These are phyloP conservation scores for Volucella inanis DNA, from an alignment of 2,888 invertebrate genomes.

Conservation along the genomic window DNA sequence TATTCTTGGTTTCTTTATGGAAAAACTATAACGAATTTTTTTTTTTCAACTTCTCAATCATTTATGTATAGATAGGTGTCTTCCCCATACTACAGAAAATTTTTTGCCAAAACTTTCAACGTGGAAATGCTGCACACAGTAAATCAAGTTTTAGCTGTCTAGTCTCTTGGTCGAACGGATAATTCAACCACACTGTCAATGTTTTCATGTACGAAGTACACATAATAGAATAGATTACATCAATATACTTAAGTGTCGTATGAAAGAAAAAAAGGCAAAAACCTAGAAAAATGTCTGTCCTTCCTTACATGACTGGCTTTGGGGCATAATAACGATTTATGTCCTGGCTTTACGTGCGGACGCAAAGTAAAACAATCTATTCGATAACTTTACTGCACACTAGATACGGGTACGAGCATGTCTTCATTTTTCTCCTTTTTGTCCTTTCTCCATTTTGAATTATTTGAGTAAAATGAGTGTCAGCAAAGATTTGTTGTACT, in stretches of 20 bases:
- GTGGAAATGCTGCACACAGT: not conserved
- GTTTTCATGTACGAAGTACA: not conserved
- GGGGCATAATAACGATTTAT: conserved; percentile 31
- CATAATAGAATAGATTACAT: conserved; percentile 24
- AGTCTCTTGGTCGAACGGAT: conserved; percentile 15
- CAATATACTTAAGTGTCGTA: conserved; percentile 22
- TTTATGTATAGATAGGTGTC: not conserved
- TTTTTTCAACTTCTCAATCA: not conserved
- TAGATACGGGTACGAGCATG: not conserved
- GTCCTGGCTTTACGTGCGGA: conserved; percentile 7
- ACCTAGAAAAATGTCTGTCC: not conserved
- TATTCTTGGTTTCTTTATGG: no score
- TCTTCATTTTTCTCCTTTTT: not conserved
- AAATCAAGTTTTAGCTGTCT: conserved; percentile 26
- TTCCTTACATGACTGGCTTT: conserved; percentile 2
- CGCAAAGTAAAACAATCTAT: conserved; percentile 11
- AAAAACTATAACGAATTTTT: no score
- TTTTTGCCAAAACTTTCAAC: not conserved
- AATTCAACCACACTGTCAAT: not conserved
- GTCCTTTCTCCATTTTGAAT: not conserved
- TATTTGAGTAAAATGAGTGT: conserved; percentile 22
- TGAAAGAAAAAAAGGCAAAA: not conserved
- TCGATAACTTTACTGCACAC: not conserved
- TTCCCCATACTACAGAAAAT: not conserved
- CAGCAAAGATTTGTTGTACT: conserved; percentile 1